Percentiles rank a stretch among this genome's conserved stretches.
These are phyloP conservation scores for chimpanzee (Pan troglodytes) DNA, from an alignment of 2,113 vertebrate species.

Conservation along the genomic window DNA sequence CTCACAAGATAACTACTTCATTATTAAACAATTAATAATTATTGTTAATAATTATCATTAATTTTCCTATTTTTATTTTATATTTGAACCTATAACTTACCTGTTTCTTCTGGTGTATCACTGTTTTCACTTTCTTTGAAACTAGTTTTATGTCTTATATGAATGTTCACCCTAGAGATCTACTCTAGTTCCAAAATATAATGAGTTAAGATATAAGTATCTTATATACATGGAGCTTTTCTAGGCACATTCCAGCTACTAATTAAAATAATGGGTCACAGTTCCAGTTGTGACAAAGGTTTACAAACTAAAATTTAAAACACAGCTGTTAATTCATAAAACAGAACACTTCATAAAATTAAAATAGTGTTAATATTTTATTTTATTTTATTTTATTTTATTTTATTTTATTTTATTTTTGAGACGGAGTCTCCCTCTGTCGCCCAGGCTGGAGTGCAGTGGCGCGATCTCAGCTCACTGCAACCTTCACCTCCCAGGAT, in stretches of 20 bases:
- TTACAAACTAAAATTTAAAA: conserved; percentile 51
- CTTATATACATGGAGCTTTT: neutral
- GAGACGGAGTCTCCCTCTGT: too few relatives aligned
- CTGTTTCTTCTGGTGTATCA: neutral
- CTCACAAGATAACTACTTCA: neutral
- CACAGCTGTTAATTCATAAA: neutral
- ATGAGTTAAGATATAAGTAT: neutral
- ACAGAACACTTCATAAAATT: conserved; percentile 26
- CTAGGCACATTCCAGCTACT: neutral
- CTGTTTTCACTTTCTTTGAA: conserved; percentile 56
- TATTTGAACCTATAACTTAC: conserved; percentile 35
- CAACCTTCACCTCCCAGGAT: too few relatives aligned
- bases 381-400: neutral
- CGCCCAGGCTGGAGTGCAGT: too few relatives aligned
- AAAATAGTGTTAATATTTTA: neutral
- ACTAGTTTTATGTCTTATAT: neutral
- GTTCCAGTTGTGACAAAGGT: conserved; percentile 7
- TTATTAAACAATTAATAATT: too few relatives aligned
- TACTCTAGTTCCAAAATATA: conserved; percentile 21
- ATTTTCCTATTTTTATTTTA: conserved; percentile 47
- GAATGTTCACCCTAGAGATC: neutral
- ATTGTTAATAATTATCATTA: neutral
- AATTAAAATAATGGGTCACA: conserved; percentile 3
- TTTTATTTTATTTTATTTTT: too few relatives aligned
- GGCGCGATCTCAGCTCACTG: too few relatives aligned